Base-by-base conservation (phyloP, 1,140 invertebrate species). In the Calephelis virginiensis region DNA sequence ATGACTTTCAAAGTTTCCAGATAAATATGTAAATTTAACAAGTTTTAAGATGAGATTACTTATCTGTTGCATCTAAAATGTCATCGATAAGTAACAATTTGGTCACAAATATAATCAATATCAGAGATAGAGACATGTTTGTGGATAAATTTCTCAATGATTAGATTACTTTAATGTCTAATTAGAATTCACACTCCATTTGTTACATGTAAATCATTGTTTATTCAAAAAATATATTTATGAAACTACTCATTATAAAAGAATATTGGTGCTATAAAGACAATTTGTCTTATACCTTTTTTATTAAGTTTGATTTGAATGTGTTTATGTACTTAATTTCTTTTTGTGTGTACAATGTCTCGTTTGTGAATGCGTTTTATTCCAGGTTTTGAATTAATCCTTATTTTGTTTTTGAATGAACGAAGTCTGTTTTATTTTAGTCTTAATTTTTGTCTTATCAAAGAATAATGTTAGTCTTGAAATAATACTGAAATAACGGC, bases 231-330 rank as follows among this genome's bases (percentile, higher is more conserved):
- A 11, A 28, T 11, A 17, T 56, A 28, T 56, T 17, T 56, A 11
- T 56, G 28, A 28, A 28, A 28, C 50, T 53, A 53, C 17, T 53
- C 17, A 8, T 53, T 53, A 53, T 17, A 17, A 28, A 28, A 53
- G 50, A 53, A 53, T 8, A 10, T 53, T 53, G 50, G 50, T 53
- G 50, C 50, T 53, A 53, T 53, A 6, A 53, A 53, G 50, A 53
- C 17, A 43, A 28, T 53, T 9, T 53, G 50, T 53, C 17, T 53
- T 17, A 53, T 53, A 17, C 40, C 14, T 53, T 28, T 53, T 53
- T 53, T 53, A 53, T 43, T 43, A 43, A 17, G 17, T 53, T 53
- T 53, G 17, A 53, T 53, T 53, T 53, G 50, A 17, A 53, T 53
- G 17, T 53, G 14, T 53, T 53, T 53, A 17, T 28, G 17, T 53